phyloP scores from a whole-genome alignment of 2,797 vertebrate genomes.

The Peromyscus aztecus region DNA sequence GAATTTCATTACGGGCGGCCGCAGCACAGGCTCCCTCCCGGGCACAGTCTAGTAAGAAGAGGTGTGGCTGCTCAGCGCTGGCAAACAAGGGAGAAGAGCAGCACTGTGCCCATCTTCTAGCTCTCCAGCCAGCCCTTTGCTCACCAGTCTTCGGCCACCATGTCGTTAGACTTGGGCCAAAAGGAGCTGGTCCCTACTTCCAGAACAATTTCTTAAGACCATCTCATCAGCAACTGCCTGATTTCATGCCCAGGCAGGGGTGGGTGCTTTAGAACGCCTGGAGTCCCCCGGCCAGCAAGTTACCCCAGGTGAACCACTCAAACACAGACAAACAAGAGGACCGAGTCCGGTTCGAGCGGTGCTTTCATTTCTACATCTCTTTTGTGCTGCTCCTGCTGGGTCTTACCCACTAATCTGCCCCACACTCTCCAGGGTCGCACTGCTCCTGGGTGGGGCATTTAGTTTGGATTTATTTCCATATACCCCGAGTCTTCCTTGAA shows the following conservation, averaged over 20 bases:
- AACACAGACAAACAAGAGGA: background rate
- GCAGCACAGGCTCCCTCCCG: background rate
- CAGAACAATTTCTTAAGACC: constrained; percentile 42
- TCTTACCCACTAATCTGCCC: background rate
- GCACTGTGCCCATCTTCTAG: background rate
- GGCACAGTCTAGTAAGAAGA: background rate
- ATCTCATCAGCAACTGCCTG: background rate
- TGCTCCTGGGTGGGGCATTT: background rate
- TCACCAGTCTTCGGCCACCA: background rate
- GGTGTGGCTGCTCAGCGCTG: background rate
- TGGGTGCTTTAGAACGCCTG: background rate
- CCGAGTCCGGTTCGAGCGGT: background rate
- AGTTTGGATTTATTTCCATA: constrained; percentile 19
- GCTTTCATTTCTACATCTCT: background rate
- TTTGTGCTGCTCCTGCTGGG: background rate
- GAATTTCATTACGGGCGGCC: constrained; percentile 2
- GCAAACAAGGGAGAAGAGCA: background rate
- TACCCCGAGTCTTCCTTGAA: constrained; percentile 57
- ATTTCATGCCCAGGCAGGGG: background rate
- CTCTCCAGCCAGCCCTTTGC: background rate
- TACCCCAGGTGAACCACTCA: background rate
- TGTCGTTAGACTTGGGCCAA: background rate
- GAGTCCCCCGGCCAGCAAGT: background rate
- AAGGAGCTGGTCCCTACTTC: constrained; percentile 12
- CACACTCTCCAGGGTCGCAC: background rate